These are phyloP conservation scores for Astreopora myriophthalma DNA, from an alignment of 64 coral and sea anemone species.

Conservation along the genomic window DNA sequence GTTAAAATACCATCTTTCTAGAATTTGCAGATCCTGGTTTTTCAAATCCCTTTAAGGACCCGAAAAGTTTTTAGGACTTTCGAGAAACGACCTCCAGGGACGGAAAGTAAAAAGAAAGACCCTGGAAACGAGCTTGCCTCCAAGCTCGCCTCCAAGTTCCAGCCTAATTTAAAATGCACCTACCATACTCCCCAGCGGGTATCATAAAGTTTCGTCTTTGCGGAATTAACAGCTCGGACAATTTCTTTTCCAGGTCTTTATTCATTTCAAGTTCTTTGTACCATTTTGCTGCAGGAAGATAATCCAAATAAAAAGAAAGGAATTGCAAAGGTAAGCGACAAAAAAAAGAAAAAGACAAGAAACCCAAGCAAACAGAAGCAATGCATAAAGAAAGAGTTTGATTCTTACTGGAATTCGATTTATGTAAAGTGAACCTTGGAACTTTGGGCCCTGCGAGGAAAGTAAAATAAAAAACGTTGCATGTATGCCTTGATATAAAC, in stretches of 20 bases:
- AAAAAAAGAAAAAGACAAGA: too few species aligned
- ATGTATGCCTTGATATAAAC: not conserved
- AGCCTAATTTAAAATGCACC: not conserved
- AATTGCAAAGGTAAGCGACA: too few species aligned
- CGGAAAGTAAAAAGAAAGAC: too few species aligned
- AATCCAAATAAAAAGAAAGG: not conserved
- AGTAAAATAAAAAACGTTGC: not conserved
- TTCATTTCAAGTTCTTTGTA: constrained; percentile 73
- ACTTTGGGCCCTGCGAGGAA: constrained; percentile 45
- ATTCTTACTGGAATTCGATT: not conserved
- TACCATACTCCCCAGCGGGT: constrained; percentile 66
- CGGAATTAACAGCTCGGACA: constrained; percentile 27
- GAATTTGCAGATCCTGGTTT: too few species aligned
- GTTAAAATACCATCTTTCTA: too few species aligned
- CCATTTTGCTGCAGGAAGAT: not conserved
- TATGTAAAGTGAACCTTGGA: constrained; percentile 58
- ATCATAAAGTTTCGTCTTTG: constrained; percentile 46
- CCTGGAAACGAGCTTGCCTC: too few species aligned
- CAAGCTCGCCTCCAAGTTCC: too few species aligned
- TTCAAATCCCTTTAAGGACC: too few species aligned
- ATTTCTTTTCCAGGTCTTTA: constrained; percentile 29
- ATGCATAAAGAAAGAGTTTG: not conserved
- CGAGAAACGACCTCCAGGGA: too few species aligned
- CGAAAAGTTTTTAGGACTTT: too few species aligned
- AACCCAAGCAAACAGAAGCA: too few species aligned